phyloP scores from a whole-genome alignment of 1,140 invertebrate species.

The Trichoplusia ni region DNA sequence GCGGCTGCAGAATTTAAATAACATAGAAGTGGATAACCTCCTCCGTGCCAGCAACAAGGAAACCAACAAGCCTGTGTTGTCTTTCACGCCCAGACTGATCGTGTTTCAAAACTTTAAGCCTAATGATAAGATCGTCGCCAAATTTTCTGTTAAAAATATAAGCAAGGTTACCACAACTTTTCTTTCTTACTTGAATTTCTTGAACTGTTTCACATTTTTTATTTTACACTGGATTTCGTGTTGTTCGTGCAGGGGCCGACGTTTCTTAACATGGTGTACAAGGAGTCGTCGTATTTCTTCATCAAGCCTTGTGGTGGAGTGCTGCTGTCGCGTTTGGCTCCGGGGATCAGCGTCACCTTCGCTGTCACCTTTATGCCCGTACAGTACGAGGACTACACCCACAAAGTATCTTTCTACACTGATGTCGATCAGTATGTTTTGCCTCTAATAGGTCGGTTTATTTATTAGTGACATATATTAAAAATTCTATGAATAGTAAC shows the following conservation, averaged over 20 bases:
- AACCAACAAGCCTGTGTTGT: slow-evolving; percentile 49
- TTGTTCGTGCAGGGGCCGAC: slow-evolving; percentile 49
- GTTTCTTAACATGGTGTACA: slow-evolving; percentile 66
- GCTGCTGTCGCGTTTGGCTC: slow-evolving; percentile 61
- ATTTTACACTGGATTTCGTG: neutral
- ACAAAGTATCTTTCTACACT: slow-evolving; percentile 68
- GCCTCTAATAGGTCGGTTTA: slow-evolving; percentile 59
- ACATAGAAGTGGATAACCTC: slow-evolving; percentile 59
- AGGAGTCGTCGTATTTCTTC: slow-evolving; percentile 67
- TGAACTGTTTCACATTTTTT: too few relatives aligned
- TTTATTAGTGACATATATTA: neutral
- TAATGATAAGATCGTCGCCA: slow-evolving; percentile 66
- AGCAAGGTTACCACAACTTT: slow-evolving; percentile 56
- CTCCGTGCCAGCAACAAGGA: slow-evolving; percentile 39
- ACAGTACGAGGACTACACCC: slow-evolving; percentile 64
- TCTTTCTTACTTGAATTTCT: too few relatives aligned
- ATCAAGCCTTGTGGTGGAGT: slow-evolving; percentile 60
- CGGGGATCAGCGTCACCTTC: slow-evolving; percentile 70
- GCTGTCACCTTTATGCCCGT: slow-evolving; percentile 59
- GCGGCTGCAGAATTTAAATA: slow-evolving; percentile 56
- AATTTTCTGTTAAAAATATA: slow-evolving; percentile 72
- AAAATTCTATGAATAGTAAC: neutral
- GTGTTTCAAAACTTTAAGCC: slow-evolving; percentile 73
- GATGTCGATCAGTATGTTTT: slow-evolving; percentile 69
- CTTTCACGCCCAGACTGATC: slow-evolving; percentile 61